Conservation (phyloP, 2,888 invertebrate genomes). For the Dasypolia templi region DNA sequence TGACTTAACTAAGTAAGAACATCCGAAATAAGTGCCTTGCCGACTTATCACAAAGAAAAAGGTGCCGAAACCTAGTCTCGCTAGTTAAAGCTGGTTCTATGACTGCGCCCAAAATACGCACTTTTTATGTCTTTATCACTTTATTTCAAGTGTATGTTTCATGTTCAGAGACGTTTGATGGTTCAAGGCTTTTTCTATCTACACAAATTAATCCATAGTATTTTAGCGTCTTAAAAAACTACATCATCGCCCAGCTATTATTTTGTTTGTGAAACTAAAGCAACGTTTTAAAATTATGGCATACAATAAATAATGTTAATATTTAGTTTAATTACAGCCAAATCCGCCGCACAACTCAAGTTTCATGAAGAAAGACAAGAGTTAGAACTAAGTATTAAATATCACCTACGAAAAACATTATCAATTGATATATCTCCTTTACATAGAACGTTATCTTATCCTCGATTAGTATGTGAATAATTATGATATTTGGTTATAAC, state of each 20-base stretch:
- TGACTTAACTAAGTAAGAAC: background rate
- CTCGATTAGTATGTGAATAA: slow-evolving; percentile 65
- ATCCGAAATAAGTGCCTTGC: background rate
- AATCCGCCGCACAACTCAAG: slow-evolving; percentile 32
- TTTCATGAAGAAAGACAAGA: slow-evolving; percentile 16
- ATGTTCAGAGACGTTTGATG: background rate
- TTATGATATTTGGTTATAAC: slow-evolving; percentile 69
- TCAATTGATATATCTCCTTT: slow-evolving; percentile 64
- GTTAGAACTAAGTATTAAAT: slow-evolving; percentile 27
- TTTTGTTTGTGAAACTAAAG: background rate
- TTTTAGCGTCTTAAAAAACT: background rate
- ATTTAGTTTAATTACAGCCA: slow-evolving; percentile 28
- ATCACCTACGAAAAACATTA: slow-evolving; percentile 53
- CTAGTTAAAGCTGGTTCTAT: background rate
- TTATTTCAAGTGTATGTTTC: background rate
- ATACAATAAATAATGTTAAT: background rate
- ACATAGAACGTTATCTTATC: slow-evolving; percentile 73
- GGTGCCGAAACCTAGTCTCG: background rate
- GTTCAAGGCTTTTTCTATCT: background rate
- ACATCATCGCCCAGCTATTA: background rate
- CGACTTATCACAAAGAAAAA: background rate
- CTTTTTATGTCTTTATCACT: background rate
- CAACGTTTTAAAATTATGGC: background rate
- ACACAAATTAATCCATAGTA: background rate
- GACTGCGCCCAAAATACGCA: background rate